Base-by-base conservation (phyloP, 2,113 vertebrate species). In the Herpailurus yagouaroundi region DNA sequence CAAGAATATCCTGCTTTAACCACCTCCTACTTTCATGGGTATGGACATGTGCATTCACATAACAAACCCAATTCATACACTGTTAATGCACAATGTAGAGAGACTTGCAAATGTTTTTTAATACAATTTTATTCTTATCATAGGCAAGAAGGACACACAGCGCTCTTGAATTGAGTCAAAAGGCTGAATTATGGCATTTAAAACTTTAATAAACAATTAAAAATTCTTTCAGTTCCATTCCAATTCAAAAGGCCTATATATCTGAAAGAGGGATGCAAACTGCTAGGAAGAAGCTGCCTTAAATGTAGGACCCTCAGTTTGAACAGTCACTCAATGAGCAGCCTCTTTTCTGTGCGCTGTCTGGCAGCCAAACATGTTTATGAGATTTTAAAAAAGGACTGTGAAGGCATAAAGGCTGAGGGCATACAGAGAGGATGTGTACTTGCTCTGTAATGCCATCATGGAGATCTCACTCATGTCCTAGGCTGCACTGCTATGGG, bases 341-440 rank as follows among this genome's bases (percentile, higher is more conserved):
- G 68, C 81, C 29, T 94, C 45, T 82, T 87, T 92, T 82, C 92
- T 94, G 64, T 15, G 69, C 87, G 36, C 31, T 85, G 16, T 81
- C 77, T 91, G 88, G 74, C 76, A 86, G 64, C 60, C 69, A 96
- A 79, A 81, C 16, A 29, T 95, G 87, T 96, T 98, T 97, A 77
- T 66, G 80, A 96, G 76, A 63, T 88, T 95, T 64, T 71, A 31
- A 52, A 85, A 93, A 96, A 93, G 68, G 12, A 18, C 66, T 76
- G 41, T 18, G 87, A 93, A 92, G 89, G 69, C 4, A 3, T 69
- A 55, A 84, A 91, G 57, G 36, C 85, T 57, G 73, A 85, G 50
- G 71, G 41, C 52, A 48, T 1, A 52, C 18, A 57, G 85, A 55
- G 15, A 76, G 48, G 69, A 71, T 2, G 4, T 77, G 68, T 88